These are phyloP conservation scores for Xiphophorus hellerii DNA, from an alignment of 2,113 vertebrate species.

Conservation along the genomic window DNA sequence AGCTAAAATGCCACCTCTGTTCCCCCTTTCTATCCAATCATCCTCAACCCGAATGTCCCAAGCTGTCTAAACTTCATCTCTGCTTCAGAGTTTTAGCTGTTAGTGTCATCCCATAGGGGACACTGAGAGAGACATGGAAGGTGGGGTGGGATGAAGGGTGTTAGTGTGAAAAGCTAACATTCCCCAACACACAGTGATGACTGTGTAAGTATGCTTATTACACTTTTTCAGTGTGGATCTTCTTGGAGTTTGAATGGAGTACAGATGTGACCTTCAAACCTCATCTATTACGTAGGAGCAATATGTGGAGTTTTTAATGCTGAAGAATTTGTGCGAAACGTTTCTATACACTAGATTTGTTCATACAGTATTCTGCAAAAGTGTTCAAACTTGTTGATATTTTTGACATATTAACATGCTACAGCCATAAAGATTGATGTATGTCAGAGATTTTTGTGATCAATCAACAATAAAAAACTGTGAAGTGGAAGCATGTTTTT, in stretches of 20 bases:
- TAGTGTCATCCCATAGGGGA: conserved; percentile 44
- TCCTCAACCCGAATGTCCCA: conserved; percentile 2
- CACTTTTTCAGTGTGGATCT: conserved; percentile 26
- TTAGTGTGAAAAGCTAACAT: conserved; percentile 65
- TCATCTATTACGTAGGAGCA: conserved; percentile 20
- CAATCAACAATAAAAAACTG: too few species aligned
- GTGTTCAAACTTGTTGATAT: too few species aligned
- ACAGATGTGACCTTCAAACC: conserved; percentile 56
- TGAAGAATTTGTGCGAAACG: too few species aligned
- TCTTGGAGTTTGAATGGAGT: conserved; percentile 35
- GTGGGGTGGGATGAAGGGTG: conserved; percentile 20
- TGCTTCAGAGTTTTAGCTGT: conserved; percentile 43
- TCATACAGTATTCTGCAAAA: too few species aligned
- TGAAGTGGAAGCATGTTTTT: too few species aligned
- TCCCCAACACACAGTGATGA: conserved; percentile 33
- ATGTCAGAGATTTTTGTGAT: too few species aligned
- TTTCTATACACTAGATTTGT: too few species aligned
- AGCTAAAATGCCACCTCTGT: background rate
- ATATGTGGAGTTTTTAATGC: too few species aligned
- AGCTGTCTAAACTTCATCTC: conserved; percentile 18
- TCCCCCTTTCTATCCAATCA: conserved; percentile 1
- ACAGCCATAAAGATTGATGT: too few species aligned
- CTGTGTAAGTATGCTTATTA: conserved; percentile 29
- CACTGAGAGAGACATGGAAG: conserved; percentile 23
- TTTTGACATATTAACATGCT: too few species aligned